Conservation (phyloP, 1,140 invertebrate genomes). For the Bicyclus anynana region DNA sequence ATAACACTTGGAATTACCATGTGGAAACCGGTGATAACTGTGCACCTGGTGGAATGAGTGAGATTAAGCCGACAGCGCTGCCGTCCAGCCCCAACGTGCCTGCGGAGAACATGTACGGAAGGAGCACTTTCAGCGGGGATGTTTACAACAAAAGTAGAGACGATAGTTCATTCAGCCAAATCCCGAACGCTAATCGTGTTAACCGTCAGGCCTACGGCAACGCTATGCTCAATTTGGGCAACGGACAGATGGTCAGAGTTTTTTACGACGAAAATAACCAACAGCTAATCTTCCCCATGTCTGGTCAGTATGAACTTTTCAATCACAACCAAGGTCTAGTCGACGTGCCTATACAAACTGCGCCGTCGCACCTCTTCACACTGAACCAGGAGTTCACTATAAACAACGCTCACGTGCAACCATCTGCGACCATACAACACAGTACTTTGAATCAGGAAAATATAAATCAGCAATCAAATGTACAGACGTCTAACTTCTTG, state of each 20-base stretch:
- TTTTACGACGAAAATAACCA: slow-evolving; percentile 71
- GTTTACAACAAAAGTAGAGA: slow-evolving; percentile 61
- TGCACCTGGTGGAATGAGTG: slow-evolving; percentile 49
- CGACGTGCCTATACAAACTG: slow-evolving; percentile 45
- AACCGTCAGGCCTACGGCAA: slow-evolving; percentile 63
- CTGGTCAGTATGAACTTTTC: slow-evolving; percentile 68
- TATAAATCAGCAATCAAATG: slow-evolving; percentile 34
- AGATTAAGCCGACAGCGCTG: slow-evolving; percentile 46
- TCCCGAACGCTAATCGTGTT: slow-evolving; percentile 40
- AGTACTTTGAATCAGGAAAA: slow-evolving; percentile 46
- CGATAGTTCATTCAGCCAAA: slow-evolving; percentile 47
- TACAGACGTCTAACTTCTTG: slow-evolving; percentile 73
- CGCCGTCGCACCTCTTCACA: slow-evolving; percentile 48
- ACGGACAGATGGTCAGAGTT: slow-evolving; percentile 64
- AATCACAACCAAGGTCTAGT: slow-evolving; percentile 55
- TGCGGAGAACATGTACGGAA: slow-evolving; percentile 57
- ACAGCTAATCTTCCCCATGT: slow-evolving; percentile 65
- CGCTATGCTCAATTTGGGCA: slow-evolving; percentile 64
- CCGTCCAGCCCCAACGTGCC: slow-evolving; percentile 38
- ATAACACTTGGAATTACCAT: slow-evolving; percentile 68
- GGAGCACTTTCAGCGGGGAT: slow-evolving; percentile 52
- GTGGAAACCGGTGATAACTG: slow-evolving; percentile 54
- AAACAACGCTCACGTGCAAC: slow-evolving; percentile 44
- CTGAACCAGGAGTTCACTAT: slow-evolving; percentile 53
- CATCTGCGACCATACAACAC: slow-evolving; percentile 36